These are phyloP conservation scores for Odontocolon sp. DNA, from an alignment of 2,888 invertebrate species.

Conservation along the genomic window DNA sequence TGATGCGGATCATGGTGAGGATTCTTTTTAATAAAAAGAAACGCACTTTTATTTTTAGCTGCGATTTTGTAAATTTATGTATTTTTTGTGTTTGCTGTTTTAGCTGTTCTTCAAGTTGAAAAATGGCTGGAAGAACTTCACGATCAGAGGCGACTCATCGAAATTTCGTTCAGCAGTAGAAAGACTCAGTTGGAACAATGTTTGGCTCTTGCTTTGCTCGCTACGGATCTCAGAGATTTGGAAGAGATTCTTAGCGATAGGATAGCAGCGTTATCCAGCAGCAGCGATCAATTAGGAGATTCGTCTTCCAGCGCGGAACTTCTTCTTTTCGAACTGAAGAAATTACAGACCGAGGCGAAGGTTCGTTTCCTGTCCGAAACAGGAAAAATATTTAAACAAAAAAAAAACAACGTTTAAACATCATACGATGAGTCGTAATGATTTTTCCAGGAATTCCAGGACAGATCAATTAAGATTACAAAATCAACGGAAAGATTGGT, in stretches of 20 bases:
- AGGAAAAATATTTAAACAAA: not conserved
- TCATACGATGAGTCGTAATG: not conserved
- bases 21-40: too few relatives aligned
- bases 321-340: conserved; percentile 86
- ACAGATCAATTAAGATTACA: conserved; percentile 88
- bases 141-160: conserved; percentile 87
- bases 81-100: conserved; percentile 65
- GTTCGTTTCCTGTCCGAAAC: conserved; percentile 75
- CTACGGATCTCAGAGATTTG: conserved; percentile 86
- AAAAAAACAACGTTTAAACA: not conserved
- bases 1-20: conserved; percentile 80
- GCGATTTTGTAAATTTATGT: too few relatives aligned
- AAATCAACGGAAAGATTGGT: conserved; percentile 90
- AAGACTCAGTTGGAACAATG: conserved; percentile 91
- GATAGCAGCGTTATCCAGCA: conserved; percentile 82
- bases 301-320: conserved; percentile 86
- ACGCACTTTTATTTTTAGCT: too few relatives aligned
- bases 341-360: conserved; percentile 87
- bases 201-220: conserved; percentile 87
- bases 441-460: conserved; percentile 84
- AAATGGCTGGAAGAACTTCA: conserved; percentile 89
- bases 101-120: conserved; percentile 88
- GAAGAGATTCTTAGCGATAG: conserved; percentile 84
- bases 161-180: conserved; percentile 86
- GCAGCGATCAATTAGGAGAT: conserved; percentile 87